Evolutionary conservation across 2,797 vertebrate species (phyloP).

Genomic region (Sebastes taczanowskii): DNA sequence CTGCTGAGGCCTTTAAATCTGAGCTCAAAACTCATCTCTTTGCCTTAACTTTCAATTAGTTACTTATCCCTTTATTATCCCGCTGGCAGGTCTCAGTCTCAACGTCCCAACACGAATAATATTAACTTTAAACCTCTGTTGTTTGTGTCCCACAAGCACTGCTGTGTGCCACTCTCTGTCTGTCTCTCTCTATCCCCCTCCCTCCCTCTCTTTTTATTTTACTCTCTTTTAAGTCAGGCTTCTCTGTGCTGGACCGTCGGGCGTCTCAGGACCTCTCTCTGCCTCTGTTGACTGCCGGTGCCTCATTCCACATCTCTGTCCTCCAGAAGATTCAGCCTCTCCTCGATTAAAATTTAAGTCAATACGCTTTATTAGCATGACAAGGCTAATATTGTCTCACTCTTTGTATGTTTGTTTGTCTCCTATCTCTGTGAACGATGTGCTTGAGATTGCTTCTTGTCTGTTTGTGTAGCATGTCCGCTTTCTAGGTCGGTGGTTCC

Average conservation of each 20-base stretch:
- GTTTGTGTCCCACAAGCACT: neutral
- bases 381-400: too few species aligned
- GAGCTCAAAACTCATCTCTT: neutral
- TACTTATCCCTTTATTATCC: neutral
- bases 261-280: neutral
- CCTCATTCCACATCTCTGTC: neutral
- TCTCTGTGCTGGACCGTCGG: neutral
- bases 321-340: neutral
- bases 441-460: too few species aligned
- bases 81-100: neutral
- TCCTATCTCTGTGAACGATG: too few species aligned
- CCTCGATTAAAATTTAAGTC: fast-evolving
- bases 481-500: too few species aligned
- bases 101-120: neutral
- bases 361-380: too few species aligned
- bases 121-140: too few species aligned
- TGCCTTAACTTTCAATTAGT: neutral
- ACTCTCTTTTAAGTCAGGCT: neutral
- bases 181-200: too few species aligned
- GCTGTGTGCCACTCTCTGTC: neutral
- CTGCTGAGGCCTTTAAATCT: neutral
- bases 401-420: too few species aligned
- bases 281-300: neutral
- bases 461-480: too few species aligned
- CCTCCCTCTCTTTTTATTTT: neutral